Evolutionary conservation across 2,113 vertebrate species (phyloP), one percentile per base, ranked within the genome.

Genomic region (Ondatra zibethicus): DNA sequence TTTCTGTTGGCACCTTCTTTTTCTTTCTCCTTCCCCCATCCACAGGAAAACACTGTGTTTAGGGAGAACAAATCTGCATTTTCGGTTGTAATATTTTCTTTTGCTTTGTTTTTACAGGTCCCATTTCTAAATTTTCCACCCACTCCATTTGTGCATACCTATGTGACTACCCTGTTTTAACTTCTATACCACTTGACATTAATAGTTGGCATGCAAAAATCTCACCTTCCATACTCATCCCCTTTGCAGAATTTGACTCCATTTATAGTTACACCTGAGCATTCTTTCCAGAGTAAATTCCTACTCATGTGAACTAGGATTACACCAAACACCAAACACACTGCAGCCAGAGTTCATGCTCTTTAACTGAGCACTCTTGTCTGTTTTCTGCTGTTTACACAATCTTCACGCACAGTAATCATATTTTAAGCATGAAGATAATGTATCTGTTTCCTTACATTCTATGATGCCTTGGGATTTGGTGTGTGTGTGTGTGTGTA

Each of bases 281-380:
- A 95, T 91, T 89, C 31, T 76, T 92, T 87, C 94, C 63, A 97
- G 47, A 93, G 47, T 78, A 92, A 82, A 93, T 36, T 82, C 36
- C 16, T 81, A 5, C 39, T 89, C 31, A 80, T 86, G n/a, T 94
- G 11, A 61, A 72, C 45, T 92, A 72, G 72, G 66, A 91, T 29
- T 77, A 2, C 36, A 94, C 8, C 77, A 10, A 93, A 80, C 68
- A 95, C 42, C 76, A 42, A 93, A 95, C 73, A 75, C 4, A 31
- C 23, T 29, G 81, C 8, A 84, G 23, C 1, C 55, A 42, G n/a
- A 63, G 17, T 84, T 84, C 36, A n/a, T 63, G 12, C 23, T 16
- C 55, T 42, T 84, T 45, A 76, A 76, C 45, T 42, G 55, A 42
- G 55, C 55, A 42, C 6, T 61, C 80, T 61, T 39, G 21, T 6